phyloP scores from a whole-genome alignment of 2,113 vertebrate species.

The Diadophis punctatus region DNA sequence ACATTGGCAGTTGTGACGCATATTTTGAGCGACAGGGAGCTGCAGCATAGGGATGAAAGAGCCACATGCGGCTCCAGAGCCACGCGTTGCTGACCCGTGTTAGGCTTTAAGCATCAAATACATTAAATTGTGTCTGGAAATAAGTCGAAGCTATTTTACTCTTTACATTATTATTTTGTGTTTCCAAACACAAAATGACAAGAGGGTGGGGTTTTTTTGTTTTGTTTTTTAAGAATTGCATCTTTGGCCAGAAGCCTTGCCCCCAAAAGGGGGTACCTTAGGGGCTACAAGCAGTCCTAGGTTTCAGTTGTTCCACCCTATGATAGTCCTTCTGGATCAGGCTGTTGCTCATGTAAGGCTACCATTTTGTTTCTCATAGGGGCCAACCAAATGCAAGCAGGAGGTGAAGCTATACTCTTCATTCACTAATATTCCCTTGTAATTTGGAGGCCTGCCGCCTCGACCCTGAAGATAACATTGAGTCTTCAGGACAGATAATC shows the following conservation, averaged over 20 bases:
- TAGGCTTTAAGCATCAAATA: neutral
- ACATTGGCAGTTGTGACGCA: too few relatives aligned
- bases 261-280: neutral
- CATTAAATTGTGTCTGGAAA: neutral
- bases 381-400: neutral
- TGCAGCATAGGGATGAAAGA: too few relatives aligned
- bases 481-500: neutral
- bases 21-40: too few relatives aligned
- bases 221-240: neutral
- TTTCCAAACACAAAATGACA: neutral
- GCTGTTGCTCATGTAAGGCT: neutral
- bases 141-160: neutral
- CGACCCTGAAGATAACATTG: neutral
- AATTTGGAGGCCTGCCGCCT: neutral
- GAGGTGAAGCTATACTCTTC: neutral
- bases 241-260: neutral
- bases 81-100: too few relatives aligned
- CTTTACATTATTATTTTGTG: neutral
- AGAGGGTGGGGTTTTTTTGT: neutral
- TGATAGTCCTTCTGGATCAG: neutral
- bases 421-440: neutral
- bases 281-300: neutral
- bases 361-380: neutral
- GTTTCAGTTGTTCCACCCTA: neutral
- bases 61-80: too few relatives aligned